These are phyloP conservation scores for Microctonus aethiopoides DNA, from an alignment of 2,888 invertebrate species.

Conservation along the genomic window DNA sequence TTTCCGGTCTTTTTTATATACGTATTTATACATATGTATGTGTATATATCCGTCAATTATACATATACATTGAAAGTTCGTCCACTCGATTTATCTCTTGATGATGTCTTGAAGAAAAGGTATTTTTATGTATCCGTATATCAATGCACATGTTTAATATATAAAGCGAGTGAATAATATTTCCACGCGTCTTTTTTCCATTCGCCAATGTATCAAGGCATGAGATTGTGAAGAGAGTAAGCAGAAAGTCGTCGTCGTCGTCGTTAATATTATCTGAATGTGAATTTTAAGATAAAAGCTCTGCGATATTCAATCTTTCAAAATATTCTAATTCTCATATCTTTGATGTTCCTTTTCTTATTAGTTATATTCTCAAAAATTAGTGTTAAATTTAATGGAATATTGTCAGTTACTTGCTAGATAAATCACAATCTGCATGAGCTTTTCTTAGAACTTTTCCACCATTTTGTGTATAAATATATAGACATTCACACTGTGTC, in stretches of 20 bases:
- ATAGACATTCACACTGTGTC: neutral
- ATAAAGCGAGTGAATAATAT: slow-evolving; percentile 11
- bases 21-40: neutral
- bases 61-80: neutral
- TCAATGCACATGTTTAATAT: neutral
- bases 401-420: slow-evolving; percentile 50
- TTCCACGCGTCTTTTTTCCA: slow-evolving; percentile 23
- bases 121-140: neutral
- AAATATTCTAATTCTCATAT: neutral
- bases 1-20: slow-evolving; percentile 30
- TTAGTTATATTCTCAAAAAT: slow-evolving; percentile 45
- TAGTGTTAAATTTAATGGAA: slow-evolving; percentile 45
- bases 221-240: neutral
- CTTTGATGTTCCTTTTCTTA: slow-evolving; percentile 21
- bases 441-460: slow-evolving; percentile 11
- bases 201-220: slow-evolving; percentile 27
- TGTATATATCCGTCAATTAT: slow-evolving; percentile 14
- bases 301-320: neutral
- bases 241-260: neutral
- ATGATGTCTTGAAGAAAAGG: neutral
- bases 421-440: slow-evolving; percentile 40
- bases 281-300: neutral
- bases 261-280: neutral
- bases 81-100: slow-evolving; percentile 18
- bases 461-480: neutral